A percentile compares a stretch with the other conserved stretches of the same genome.
Evolutionary conservation across 2,797 vertebrate species (phyloP).

Genomic region (Sebastes hopkinsi): DNA sequence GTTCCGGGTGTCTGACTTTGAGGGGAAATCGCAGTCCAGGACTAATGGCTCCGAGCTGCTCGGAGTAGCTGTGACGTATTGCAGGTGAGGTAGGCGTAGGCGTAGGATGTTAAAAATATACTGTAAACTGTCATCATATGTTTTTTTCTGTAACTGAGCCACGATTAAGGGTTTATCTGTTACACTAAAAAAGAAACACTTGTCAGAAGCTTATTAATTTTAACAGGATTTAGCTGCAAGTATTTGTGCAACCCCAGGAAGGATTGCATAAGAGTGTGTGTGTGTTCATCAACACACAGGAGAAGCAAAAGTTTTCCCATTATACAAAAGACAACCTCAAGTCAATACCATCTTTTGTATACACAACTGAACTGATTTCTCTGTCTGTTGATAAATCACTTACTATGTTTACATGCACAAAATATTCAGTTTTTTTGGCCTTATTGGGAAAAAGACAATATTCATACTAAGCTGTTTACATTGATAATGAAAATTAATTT

Average conservation of each 20-base stretch:
- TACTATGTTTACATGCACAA: too few relatives aligned
- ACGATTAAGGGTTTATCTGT: not conserved
- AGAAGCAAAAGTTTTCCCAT: not conserved
- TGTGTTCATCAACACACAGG: not conserved
- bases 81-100: constrained; percentile 80
- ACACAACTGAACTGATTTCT: not conserved
- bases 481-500: too few relatives aligned
- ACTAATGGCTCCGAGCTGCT: constrained; percentile 88
- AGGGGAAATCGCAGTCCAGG: constrained; percentile 86
- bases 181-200: not conserved
- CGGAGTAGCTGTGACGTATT: constrained; percentile 87
- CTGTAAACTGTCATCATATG: not conserved
- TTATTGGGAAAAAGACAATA: too few relatives aligned
- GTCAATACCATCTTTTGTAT: not conserved
- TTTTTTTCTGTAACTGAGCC: too few relatives aligned
- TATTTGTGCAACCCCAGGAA: not conserved
- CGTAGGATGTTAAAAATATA: not conserved
- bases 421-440: too few relatives aligned
- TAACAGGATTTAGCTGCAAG: not conserved
- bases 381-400: not conserved
- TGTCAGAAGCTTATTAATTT: not conserved
- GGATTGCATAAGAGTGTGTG: not conserved
- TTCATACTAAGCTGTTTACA: too few relatives aligned
- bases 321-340: not conserved
- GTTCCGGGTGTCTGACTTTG: constrained; percentile 91